phyloP scores from a whole-genome alignment of 2,888 invertebrate species.

The Gibbula magus region DNA sequence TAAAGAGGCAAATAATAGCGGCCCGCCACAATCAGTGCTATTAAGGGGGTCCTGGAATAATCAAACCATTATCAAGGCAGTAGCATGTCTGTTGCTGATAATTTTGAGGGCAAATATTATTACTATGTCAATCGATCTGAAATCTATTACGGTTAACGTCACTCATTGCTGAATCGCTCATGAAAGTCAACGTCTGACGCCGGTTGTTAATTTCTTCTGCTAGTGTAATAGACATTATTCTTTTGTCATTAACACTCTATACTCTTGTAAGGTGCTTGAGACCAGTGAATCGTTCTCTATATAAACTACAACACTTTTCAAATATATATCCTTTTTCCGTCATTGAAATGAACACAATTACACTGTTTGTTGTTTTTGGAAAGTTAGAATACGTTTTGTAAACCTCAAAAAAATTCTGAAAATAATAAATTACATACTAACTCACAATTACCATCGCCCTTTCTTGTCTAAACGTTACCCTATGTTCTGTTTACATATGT shows the following conservation, averaged over 20 bases:
- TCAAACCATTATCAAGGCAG: conserved; percentile 16
- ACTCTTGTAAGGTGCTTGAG: too few species aligned
- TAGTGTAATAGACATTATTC: conserved; percentile 11
- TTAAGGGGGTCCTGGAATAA: conserved; percentile 14
- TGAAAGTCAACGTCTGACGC: conserved; percentile 13
- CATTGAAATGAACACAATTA: too few species aligned
- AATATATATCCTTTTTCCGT: too few species aligned
- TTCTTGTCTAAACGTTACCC: too few species aligned
- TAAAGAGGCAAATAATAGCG: conserved; percentile 8
- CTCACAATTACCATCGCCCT: too few species aligned
- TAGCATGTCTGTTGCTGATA: conserved; percentile 22
- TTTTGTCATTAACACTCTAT: neutral
- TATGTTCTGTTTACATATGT: too few species aligned
- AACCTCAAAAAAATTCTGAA: too few species aligned
- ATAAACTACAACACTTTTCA: too few species aligned
- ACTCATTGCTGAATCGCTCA: conserved; percentile 14
- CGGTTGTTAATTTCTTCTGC: conserved; percentile 8
- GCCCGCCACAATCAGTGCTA: conserved; percentile 17
- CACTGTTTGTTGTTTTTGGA: too few species aligned
- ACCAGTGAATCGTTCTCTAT: too few species aligned
- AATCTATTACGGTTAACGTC: conserved; percentile 21
- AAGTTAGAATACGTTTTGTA: too few species aligned
- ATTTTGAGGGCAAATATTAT: conserved; percentile 34
- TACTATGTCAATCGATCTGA: conserved; percentile 30
- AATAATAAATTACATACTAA: too few species aligned